Evolutionary conservation across 2,113 vertebrate genomes (phyloP).

Genomic region (Oceanodroma tethys): DNA sequence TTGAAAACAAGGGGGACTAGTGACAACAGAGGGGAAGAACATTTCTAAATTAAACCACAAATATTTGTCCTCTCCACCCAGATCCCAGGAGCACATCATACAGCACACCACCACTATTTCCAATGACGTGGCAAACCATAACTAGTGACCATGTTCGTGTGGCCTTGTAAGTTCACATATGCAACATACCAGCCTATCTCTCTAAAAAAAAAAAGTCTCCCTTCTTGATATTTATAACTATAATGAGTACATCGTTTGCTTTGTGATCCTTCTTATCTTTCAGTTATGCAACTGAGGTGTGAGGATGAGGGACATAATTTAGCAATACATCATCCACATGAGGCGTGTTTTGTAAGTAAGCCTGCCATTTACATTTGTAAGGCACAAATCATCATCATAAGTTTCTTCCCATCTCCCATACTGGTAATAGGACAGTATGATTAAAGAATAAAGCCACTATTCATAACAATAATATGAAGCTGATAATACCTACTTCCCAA

Average conservation of each 20-base stretch:
- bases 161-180: neutral
- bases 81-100: neutral
- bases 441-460: neutral
- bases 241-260: neutral
- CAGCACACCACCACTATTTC: neutral
- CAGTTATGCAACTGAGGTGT: neutral
- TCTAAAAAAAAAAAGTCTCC: too few species aligned
- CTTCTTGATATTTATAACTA: neutral
- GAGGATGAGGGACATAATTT: neutral
- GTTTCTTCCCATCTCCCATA: neutral
- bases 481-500: neutral
- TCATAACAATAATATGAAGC: neutral
- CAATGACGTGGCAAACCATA: conserved; percentile 8
- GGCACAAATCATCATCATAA: neutral
- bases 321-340: neutral
- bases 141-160: neutral
- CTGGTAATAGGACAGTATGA: neutral
- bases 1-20: neutral
- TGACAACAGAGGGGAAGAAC: neutral
- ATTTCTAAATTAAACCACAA: neutral
- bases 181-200: neutral
- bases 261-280: neutral
- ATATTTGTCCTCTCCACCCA: neutral
- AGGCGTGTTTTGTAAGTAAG: neutral
- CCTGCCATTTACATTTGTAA: neutral